These are phyloP conservation scores for Crotalus adamanteus DNA, from an alignment of 2,797 vertebrate species.

Conservation along the genomic window DNA sequence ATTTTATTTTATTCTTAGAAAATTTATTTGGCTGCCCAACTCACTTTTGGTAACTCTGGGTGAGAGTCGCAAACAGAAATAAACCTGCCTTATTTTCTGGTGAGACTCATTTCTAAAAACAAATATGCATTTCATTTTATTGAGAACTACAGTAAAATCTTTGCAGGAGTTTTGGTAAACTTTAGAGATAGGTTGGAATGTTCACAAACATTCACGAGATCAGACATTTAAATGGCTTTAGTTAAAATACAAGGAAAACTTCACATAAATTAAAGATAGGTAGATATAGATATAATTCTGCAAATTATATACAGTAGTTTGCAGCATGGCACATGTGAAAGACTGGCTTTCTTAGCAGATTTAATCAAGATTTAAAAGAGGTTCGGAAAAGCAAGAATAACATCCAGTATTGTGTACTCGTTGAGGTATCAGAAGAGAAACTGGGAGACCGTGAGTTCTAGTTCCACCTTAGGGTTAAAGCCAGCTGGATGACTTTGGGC, in stretches of 20 bases:
- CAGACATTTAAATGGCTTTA: not conserved
- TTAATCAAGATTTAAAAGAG: not conserved
- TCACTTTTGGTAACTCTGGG: not conserved
- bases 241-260: not conserved
- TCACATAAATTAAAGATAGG: not conserved
- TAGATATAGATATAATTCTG: not conserved
- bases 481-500: not conserved
- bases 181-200: not conserved
- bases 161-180: not conserved
- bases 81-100: not conserved
- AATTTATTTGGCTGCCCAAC: not conserved
- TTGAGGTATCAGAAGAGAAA: not conserved
- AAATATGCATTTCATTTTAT: not conserved
- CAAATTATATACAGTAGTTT: not conserved
- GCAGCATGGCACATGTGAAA: not conserved
- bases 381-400: not conserved
- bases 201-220: not conserved
- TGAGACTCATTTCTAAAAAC: constrained; percentile 3
- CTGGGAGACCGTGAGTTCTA: not conserved
- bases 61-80: not conserved
- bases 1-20: not conserved
- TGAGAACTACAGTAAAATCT: not conserved
- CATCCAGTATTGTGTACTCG: rapidly evolving
- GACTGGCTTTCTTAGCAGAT: not conserved
- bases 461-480: not conserved